Conservation (phyloP, 2,888 invertebrate genomes). For the Lottia scabra region DNA sequence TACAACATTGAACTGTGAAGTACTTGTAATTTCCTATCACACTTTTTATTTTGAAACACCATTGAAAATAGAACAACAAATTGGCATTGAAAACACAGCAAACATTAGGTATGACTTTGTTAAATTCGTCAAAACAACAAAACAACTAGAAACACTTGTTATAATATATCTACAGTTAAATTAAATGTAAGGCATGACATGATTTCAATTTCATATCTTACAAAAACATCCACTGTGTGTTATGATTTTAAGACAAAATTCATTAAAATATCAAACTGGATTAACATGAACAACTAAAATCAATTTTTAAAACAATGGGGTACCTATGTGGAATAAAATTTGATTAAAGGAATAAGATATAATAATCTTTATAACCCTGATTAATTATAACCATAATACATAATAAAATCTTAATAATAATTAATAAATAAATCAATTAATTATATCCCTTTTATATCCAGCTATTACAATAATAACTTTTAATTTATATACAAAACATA, state of each 20-base stretch:
- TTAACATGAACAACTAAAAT: no score
- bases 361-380: not conserved
- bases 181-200: conserved; percentile 9
- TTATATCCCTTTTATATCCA: conserved; percentile 4
- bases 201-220: not conserved
- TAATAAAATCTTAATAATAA: not conserved
- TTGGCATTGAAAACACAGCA: conserved; percentile 29
- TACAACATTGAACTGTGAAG: conserved; percentile 28
- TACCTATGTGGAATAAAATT: not conserved
- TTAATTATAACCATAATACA: not conserved
- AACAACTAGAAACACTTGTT: conserved; percentile 9
- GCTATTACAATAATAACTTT: not conserved
- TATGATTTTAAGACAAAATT: no score
- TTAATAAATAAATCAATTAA: conserved; percentile 4
- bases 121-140: conserved; percentile 9
- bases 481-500: not conserved
- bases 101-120: conserved; percentile 22
- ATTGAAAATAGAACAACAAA: conserved; percentile 18
- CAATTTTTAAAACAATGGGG: not conserved
- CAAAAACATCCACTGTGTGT: not conserved
- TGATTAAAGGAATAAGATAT: no score
- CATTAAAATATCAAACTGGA: no score
- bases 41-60: conserved; percentile 18
- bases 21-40: conserved; percentile 29
- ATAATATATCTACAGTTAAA: conserved; percentile 7